Evolutionary conservation across 2,797 vertebrate genomes (phyloP).

Genomic region (Alauda arvensis): DNA sequence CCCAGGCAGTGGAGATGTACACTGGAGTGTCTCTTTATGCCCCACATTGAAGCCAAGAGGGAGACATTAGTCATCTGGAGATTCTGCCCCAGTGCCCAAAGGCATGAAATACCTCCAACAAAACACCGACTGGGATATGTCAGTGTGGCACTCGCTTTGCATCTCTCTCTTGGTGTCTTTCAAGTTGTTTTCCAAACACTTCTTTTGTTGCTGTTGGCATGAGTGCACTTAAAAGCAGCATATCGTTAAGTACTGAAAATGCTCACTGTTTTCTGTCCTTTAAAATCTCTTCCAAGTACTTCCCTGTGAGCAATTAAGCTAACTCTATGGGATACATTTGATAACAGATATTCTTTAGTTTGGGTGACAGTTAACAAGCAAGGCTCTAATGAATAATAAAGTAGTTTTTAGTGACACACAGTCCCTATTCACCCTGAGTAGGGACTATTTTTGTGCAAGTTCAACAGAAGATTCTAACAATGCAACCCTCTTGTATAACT

Average conservation of each 20-base stretch:
- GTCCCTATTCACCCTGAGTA: constrained; percentile 64
- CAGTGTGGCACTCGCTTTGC: constrained; percentile 31
- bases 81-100: constrained; percentile 26
- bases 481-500: constrained; percentile 68
- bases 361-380: constrained; percentile 60
- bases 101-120: constrained; percentile 58
- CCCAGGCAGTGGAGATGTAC: not conserved
- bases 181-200: constrained; percentile 71
- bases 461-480: constrained; percentile 66
- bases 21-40: constrained; percentile 20
- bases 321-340: constrained; percentile 62
- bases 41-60: constrained; percentile 19
- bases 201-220: constrained; percentile 70
- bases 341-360: constrained; percentile 69
- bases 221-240: constrained; percentile 66
- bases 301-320: constrained; percentile 61
- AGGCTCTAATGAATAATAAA: constrained; percentile 68
- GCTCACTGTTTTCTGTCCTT: constrained; percentile 63
- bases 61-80: constrained; percentile 54
- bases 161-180: constrained; percentile 52
- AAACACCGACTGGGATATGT: constrained; percentile 50
- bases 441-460: constrained; percentile 72
- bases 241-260: constrained; percentile 66
- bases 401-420: constrained; percentile 61
- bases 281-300: constrained; percentile 66